Evolutionary conservation across 2,797 vertebrate genomes (phyloP).

Genomic region (Argentina silus): DNA sequence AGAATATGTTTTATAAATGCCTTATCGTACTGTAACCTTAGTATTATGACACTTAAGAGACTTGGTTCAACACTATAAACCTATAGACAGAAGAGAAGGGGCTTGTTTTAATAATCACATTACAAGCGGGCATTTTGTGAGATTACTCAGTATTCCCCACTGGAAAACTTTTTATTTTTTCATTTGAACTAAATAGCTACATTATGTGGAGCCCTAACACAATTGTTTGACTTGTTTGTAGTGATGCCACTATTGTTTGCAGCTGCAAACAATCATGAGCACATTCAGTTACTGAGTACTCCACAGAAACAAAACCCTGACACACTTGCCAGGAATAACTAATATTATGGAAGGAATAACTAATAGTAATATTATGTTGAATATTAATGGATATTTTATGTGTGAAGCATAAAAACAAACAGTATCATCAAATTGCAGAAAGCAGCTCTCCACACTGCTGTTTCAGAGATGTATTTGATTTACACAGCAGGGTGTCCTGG

Average conservation of each 20-base stretch:
- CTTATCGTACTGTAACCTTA: no score
- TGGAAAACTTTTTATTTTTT: conserved; percentile 19
- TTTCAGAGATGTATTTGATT: no score
- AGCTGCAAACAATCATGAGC: conserved; percentile 24
- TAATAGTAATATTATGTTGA: neutral
- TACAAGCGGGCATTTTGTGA: neutral
- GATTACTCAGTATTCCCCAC: neutral
- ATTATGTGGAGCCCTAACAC: conserved; percentile 6
- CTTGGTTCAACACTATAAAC: conserved; percentile 9
- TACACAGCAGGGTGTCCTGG: no score
- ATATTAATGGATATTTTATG: conserved; percentile 1
- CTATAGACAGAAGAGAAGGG: conserved; percentile 25
- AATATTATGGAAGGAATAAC: no score
- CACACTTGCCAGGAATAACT: neutral
- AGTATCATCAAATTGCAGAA: neutral
- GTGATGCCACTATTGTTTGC: conserved; percentile 32
- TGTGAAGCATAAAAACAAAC: neutral
- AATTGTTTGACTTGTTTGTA: conserved; percentile 18
- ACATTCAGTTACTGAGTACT: neutral
- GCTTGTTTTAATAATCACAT: conserved; percentile 23
- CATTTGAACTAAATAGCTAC: conserved; percentile 20
- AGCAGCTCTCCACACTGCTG: no score
- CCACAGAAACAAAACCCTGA: conserved; percentile 10
- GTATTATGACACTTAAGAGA: neutral
- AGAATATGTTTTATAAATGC: no score